Evolutionary conservation across 1,140 invertebrate genomes (phyloP).

Genomic region (Drosophila biarmipes): DNA sequence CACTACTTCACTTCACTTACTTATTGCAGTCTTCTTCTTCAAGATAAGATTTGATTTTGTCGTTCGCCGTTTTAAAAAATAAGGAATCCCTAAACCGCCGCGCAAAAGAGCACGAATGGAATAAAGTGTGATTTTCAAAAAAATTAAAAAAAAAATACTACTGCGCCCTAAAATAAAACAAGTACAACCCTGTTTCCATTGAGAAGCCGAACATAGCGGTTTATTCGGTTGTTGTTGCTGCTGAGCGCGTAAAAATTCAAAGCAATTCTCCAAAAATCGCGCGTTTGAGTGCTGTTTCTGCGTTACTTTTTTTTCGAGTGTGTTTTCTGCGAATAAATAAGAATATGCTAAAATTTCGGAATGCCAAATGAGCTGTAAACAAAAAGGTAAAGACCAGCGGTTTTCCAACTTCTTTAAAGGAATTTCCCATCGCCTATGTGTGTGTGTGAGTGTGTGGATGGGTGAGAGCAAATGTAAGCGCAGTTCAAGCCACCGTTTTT

Average conservation of each 20-base stretch:
- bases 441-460: conserved; percentile 2
- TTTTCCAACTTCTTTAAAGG: conserved; percentile 25
- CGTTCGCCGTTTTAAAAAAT: background rate
- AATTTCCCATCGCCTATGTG: conserved; percentile 26
- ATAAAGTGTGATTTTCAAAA: background rate
- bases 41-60: background rate
- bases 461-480: conserved; percentile 26
- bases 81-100: background rate
- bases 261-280: conserved; percentile 9
- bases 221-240: conserved; percentile 24
- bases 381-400: conserved; percentile 41
- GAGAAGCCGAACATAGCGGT: conserved; percentile 54
- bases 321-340: background rate
- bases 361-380: conserved; percentile 34
- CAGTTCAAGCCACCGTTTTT: conserved; percentile 28
- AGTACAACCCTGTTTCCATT: conserved; percentile 26
- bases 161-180: too few species aligned
- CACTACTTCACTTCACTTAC: too few species aligned
- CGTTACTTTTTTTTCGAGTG: conserved; percentile 28
- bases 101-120: background rate
- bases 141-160: background rate
- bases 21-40: too few species aligned
- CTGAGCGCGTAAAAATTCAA: conserved; percentile 56
- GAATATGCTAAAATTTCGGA: background rate
- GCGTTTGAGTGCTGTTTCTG: background rate